Percentiles rank a stretch among this genome's conserved stretches.
These are phyloP conservation scores for Netelia fuscicornis DNA, from an alignment of 2,888 invertebrate species.

Conservation along the genomic window DNA sequence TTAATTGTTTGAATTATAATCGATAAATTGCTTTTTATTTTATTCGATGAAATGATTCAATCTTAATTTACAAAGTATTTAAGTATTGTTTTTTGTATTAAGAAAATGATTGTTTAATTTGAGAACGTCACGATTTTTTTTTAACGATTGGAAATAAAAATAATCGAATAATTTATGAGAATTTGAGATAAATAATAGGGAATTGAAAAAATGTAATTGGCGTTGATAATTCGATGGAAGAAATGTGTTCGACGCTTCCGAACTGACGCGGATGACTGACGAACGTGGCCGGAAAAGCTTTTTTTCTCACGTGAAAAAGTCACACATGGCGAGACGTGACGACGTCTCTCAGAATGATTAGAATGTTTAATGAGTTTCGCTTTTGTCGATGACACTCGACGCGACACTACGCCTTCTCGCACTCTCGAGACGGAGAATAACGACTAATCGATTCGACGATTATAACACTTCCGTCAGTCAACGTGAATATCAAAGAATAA, in stretches of 20 bases:
- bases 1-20: too few species aligned
- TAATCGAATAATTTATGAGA: too few species aligned
- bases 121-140: not conserved
- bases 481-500: too few species aligned
- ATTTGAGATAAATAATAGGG: too few species aligned
- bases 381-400: slow-evolving; percentile 1
- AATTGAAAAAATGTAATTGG: too few species aligned
- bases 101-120: not conserved
- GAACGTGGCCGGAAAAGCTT: not conserved
- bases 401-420: too few species aligned
- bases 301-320: slow-evolving; percentile 1
- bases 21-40: too few species aligned
- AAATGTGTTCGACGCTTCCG: slow-evolving; percentile 5
- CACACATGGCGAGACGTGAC: slow-evolving; percentile 44
- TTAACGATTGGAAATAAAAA: too few species aligned
- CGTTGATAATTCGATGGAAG: not conserved
- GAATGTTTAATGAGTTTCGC: slow-evolving; percentile 58
- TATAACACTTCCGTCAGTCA: too few species aligned
- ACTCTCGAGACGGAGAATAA: too few species aligned
- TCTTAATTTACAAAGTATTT: not conserved
- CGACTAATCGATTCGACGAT: too few species aligned
- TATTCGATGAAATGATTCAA: not conserved
- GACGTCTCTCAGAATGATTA: slow-evolving; percentile 26
- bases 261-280: not conserved
- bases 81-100: not conserved